A percentile compares a stretch with the other conserved stretches of the same genome.
Evolutionary conservation across 2,797 vertebrate species (phyloP).

Genomic region (Pitangus sulphuratus): DNA sequence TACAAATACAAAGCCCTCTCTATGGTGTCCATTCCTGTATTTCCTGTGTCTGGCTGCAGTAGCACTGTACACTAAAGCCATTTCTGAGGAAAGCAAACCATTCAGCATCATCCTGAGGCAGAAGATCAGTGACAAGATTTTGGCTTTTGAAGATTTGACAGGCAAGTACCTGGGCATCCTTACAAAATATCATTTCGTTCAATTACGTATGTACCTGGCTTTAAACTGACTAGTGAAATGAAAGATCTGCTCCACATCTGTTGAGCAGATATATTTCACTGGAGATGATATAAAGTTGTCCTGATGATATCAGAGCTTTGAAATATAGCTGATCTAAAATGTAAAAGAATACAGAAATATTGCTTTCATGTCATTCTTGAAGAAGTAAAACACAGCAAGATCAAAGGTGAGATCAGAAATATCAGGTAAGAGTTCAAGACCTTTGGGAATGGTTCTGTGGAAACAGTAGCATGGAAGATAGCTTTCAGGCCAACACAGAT

Average conservation of each 20-base stretch:
- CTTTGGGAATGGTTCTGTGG: neutral
- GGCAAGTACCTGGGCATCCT: neutral
- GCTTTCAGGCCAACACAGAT: neutral
- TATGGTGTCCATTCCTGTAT: neutral
- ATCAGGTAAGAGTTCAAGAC: conserved; percentile 15
- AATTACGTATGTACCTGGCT: neutral
- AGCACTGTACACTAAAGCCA: neutral
- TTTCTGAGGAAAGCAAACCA: neutral
- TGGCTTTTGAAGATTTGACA: neutral
- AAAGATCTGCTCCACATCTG: conserved; percentile 30
- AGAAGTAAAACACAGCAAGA: conserved; percentile 9
- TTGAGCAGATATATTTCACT: conserved; percentile 42
- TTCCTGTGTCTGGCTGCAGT: neutral
- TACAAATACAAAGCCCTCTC: accelerated
- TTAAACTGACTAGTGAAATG: neutral
- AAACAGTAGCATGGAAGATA: neutral
- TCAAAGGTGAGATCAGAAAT: neutral
- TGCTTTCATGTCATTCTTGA: conserved; percentile 22
- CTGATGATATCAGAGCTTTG: conserved; percentile 37
- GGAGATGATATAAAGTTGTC: conserved; percentile 24
- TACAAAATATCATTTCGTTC: neutral
- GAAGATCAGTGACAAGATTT: neutral
- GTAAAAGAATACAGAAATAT: conserved; percentile 9
- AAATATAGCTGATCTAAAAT: conserved; percentile 33
- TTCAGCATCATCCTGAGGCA: neutral